Evolutionary conservation across 2,797 vertebrate species (phyloP).

Genomic region (Petrocephalus schoutedeni): DNA sequence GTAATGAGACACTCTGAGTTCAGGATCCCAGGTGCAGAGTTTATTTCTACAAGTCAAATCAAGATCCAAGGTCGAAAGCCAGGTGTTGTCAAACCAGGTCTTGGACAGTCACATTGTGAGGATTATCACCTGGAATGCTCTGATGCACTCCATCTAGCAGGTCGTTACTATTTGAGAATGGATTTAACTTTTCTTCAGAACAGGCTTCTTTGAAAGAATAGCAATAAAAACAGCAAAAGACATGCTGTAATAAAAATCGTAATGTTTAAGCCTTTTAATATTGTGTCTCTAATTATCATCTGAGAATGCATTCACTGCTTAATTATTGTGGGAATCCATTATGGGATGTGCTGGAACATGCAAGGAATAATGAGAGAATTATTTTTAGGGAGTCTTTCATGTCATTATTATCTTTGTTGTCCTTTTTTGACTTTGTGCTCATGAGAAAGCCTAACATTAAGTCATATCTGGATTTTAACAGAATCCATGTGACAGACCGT

Average conservation of each 20-base stretch:
- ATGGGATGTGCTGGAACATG: not conserved
- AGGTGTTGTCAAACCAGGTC: not conserved
- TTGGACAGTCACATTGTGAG: not conserved
- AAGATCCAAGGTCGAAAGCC: not conserved
- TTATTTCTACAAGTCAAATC: too few relatives aligned
- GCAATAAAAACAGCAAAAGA: not conserved
- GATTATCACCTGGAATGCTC: not conserved
- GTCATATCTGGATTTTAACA: not conserved
- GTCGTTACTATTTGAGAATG: not conserved
- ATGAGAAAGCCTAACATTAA: not conserved
- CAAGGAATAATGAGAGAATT: not conserved
- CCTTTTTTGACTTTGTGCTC: not conserved
- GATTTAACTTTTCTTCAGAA: not conserved
- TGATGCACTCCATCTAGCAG: not conserved
- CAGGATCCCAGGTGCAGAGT: not conserved
- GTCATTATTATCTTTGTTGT: not conserved
- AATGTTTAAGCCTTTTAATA: not conserved
- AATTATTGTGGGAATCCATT: not conserved
- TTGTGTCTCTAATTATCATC: not conserved
- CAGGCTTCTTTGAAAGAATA: not conserved
- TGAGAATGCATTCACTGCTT: not conserved
- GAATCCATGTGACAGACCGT: not conserved
- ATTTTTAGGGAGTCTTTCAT: not conserved
- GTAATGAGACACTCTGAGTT: not conserved
- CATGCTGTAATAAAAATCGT: not conserved